These are phyloP conservation scores for Scaptomyza cyrtandrae DNA, from an alignment of 2,888 invertebrate species.

Conservation along the genomic window DNA sequence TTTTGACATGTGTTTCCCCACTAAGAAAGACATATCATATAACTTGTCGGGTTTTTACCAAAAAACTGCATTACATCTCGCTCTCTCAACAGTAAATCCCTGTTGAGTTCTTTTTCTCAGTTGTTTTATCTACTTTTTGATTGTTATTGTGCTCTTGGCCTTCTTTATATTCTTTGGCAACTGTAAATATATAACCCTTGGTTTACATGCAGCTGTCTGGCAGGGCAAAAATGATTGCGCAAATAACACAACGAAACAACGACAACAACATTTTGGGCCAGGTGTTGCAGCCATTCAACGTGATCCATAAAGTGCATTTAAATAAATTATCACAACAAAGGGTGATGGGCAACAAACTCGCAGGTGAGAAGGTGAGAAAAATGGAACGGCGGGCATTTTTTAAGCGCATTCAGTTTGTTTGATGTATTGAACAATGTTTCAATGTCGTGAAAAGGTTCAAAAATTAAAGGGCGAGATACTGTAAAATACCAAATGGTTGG, in stretches of 20 bases:
- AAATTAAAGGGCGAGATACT: neutral
- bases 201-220: constrained; percentile 30
- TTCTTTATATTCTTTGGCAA: constrained; percentile 24
- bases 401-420: constrained; percentile 11
- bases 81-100: constrained; percentile 8
- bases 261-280: constrained; percentile 34
- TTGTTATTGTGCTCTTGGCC: neutral
- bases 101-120: neutral
- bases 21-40: constrained; percentile 22
- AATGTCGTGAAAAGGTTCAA: neutral
- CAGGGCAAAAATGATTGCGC: constrained; percentile 47
- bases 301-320: constrained; percentile 67
- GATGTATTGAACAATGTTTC: neutral
- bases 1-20: constrained; percentile 63
- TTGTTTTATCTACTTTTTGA: constrained; percentile 3
- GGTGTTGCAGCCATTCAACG: constrained; percentile 43
- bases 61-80: constrained; percentile 1
- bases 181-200: constrained; percentile 1
- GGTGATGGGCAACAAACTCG: constrained; percentile 13
- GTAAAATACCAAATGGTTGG: too few species aligned
- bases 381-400: neutral
- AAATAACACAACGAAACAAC: constrained; percentile 19
- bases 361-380: constrained; percentile 25
- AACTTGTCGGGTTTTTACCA: constrained; percentile 8
- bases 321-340: constrained; percentile 69